phyloP scores from a whole-genome alignment of 1,140 invertebrate genomes.

The Physella acuta region DNA sequence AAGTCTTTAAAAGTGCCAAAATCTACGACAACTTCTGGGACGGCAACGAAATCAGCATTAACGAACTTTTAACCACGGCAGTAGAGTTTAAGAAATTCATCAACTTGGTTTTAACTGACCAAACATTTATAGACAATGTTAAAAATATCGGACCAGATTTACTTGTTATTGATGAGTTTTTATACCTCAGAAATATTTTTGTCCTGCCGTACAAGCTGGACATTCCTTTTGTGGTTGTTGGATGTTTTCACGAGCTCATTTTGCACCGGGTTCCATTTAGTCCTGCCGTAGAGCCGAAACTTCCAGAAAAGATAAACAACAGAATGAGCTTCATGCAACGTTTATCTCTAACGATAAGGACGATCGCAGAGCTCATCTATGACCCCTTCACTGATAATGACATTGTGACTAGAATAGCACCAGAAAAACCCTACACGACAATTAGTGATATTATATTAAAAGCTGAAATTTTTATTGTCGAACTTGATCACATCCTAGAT shows the following conservation, averaged over 20 bases:
- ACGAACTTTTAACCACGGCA: not conserved
- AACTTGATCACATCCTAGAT: slow-evolving; percentile 37
- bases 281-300: not conserved
- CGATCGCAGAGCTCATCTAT: no score
- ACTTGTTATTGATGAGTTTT: slow-evolving; percentile 25
- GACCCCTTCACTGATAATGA: not conserved
- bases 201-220: slow-evolving; percentile 27
- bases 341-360: not conserved
- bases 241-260: slow-evolving; percentile 2
- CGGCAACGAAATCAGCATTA: slow-evolving; percentile 1
- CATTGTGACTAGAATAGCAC: slow-evolving; percentile 8
- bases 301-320: not conserved
- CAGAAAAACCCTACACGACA: slow-evolving; percentile 15
- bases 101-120: slow-evolving; percentile 2
- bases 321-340: slow-evolving; percentile 24
- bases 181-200: slow-evolving; percentile 9
- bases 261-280: slow-evolving; percentile 12
- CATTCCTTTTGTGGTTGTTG: slow-evolving; percentile 26
- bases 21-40: slow-evolving; percentile 20
- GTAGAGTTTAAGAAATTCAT: not conserved
- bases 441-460: not conserved
- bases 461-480: slow-evolving; percentile 30
- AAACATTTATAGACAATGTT: not conserved
- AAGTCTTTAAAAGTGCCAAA: not conserved
- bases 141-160: slow-evolving; percentile 18